A percentile compares a stretch with the other conserved stretches of the same genome.
Conservation (phyloP, 92 coral and sea anemone genomes). For the Metridium senile region DNA sequence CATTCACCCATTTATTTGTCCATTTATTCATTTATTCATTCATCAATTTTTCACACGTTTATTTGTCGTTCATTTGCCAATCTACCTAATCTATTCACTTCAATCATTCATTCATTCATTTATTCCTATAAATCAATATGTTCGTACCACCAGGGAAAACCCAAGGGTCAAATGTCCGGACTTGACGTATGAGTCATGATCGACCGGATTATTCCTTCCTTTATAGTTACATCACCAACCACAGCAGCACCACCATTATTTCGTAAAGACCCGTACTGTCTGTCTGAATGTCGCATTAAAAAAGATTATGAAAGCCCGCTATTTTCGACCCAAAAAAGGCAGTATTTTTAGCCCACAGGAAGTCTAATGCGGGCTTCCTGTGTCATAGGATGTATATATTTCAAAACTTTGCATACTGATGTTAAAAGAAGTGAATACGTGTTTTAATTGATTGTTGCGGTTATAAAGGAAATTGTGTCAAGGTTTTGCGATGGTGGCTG, state of each 20-base stretch:
- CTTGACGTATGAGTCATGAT: neutral
- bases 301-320: neutral
- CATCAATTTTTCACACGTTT: neutral
- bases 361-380: conserved; percentile 9
- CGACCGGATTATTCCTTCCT: neutral
- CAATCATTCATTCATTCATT: too few relatives aligned
- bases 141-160: too few relatives aligned
- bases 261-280: too few relatives aligned
- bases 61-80: neutral
- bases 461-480: too few relatives aligned
- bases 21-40: neutral
- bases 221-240: neutral
- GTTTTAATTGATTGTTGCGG: neutral
- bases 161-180: too few relatives aligned
- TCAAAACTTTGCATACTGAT: neutral
- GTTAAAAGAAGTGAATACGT: neutral
- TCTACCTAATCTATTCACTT: too few relatives aligned
- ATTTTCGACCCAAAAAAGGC: neutral
- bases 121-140: too few relatives aligned
- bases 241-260: neutral
- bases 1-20: neutral
- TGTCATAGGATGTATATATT: neutral
- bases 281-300: neutral
- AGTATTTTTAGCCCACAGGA: neutral
- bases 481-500: too few relatives aligned